These are phyloP conservation scores for Myiagra hebetior DNA, from an alignment of 2,113 vertebrate genomes.

Conservation along the genomic window DNA sequence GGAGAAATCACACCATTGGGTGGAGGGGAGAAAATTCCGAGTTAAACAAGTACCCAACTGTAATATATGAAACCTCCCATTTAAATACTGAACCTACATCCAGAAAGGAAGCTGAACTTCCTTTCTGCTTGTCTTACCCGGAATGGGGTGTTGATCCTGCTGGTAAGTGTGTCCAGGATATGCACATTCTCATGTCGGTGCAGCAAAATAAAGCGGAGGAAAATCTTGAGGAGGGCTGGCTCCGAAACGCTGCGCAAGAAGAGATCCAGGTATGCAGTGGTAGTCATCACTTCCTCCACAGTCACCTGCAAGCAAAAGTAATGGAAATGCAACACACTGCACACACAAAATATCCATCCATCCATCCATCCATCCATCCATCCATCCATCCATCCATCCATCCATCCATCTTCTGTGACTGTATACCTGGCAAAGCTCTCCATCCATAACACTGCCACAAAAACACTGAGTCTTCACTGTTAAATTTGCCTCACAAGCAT, in stretches of 20 bases:
- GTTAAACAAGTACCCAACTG: neutral
- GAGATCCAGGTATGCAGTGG: conserved; percentile 93
- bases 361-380: neutral
- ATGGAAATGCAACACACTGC: neutral
- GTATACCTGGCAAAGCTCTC: neutral
- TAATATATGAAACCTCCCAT: neutral
- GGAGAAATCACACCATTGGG: neutral
- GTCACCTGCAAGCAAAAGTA: conserved; percentile 77
- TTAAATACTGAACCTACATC: neutral
- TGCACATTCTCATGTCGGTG: conserved; percentile 90
- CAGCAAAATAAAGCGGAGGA: conserved; percentile 91
- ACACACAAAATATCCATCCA: neutral
- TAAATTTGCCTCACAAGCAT: neutral
- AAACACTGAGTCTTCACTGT: neutral
- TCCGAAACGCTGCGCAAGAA: conserved; percentile 90
- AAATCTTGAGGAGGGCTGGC: conserved; percentile 90
- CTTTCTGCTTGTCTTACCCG: conserved; percentile 74
- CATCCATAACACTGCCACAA: neutral
- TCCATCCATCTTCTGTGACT: neutral
- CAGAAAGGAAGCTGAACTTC: neutral
- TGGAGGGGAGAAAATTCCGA: neutral
- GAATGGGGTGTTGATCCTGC: conserved; percentile 96
- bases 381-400: neutral
- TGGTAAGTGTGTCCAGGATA: conserved; percentile 92
- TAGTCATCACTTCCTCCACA: conserved; percentile 96